These are phyloP conservation scores for Gymnothorax javanicus DNA, from an alignment of 2,797 vertebrate genomes.

Conservation along the genomic window DNA sequence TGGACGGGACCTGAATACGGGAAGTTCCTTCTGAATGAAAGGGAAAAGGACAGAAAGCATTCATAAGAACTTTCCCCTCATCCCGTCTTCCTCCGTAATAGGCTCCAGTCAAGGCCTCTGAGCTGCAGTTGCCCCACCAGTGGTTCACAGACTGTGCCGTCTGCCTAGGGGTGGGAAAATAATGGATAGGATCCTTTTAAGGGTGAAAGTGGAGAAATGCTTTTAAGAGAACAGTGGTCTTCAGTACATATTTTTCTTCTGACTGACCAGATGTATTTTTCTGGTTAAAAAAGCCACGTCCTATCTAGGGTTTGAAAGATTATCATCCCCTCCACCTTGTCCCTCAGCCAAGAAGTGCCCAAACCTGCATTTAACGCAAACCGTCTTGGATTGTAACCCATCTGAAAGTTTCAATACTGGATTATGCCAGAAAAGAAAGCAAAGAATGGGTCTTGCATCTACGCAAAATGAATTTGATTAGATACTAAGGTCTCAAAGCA, in stretches of 20 bases:
- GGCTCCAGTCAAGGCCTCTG: constrained; percentile 22
- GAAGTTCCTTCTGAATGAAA: constrained; percentile 40
- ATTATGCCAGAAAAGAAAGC: constrained; percentile 17
- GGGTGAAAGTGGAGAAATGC: constrained; percentile 41
- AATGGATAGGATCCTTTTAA: constrained; percentile 48
- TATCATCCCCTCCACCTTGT: constrained; percentile 40
- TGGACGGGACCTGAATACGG: constrained; percentile 54
- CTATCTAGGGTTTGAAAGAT: constrained; percentile 32
- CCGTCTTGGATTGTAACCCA: constrained; percentile 39
- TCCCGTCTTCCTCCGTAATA: constrained; percentile 59
- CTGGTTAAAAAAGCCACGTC: constrained; percentile 53
- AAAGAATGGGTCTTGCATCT: background rate
- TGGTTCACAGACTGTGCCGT: constrained; percentile 47
- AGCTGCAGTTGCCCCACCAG: constrained; percentile 53
- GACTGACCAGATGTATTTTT: constrained; percentile 42
- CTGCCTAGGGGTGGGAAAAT: constrained; percentile 53
- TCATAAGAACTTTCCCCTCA: constrained; percentile 46
- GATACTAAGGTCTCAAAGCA: constrained; percentile 37
- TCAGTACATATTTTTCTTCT: constrained; percentile 27
- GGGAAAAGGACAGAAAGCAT: constrained; percentile 50
- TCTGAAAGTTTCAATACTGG: constrained; percentile 53
- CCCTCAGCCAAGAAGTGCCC: constrained; percentile 41
- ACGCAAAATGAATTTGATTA: constrained; percentile 20
- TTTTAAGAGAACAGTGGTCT: background rate
- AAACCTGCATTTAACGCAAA: constrained; percentile 46